Conservation (phyloP, 53 echinoderm and acorn worm genomes). For the Actinopyga echinites region DNA sequence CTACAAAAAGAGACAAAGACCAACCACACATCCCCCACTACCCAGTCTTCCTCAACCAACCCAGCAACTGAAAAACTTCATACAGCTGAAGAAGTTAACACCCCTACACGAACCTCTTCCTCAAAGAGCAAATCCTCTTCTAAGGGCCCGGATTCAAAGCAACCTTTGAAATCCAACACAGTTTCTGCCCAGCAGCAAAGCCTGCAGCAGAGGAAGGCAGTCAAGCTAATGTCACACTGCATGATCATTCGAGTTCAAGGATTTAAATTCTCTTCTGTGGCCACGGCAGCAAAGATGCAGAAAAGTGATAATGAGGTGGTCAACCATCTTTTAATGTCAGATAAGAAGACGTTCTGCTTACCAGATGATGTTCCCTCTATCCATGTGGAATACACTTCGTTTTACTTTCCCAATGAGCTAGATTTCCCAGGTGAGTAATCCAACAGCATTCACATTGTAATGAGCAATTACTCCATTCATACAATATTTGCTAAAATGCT, state of each 20-base stretch:
- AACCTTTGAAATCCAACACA: too few relatives aligned
- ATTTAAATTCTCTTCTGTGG: conserved; percentile 65
- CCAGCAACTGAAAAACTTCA: not conserved
- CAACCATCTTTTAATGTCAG: conserved; percentile 66
- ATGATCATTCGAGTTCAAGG: conserved; percentile 72
- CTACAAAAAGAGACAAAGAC: conserved; percentile 28
- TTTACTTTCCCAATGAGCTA: conserved; percentile 96
- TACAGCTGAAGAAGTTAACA: not conserved
- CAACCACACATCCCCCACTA: not conserved
- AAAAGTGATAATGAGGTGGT: not conserved
- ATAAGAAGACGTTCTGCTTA: conserved; percentile 89
- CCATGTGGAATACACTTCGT: conserved; percentile 94
- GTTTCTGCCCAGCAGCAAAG: not conserved
- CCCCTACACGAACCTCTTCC: not conserved
- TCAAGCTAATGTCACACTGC: conserved; percentile 90
- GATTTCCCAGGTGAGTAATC: conserved; percentile 93
- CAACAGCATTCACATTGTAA: too few relatives aligned
- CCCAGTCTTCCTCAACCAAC: not conserved
- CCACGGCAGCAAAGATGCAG: conserved; percentile 55
- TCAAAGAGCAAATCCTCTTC: too few relatives aligned
- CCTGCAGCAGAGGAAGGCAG: conserved; percentile 35
- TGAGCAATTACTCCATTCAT: too few relatives aligned
- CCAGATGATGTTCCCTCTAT: conserved; percentile 91
- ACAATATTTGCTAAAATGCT: too few relatives aligned
- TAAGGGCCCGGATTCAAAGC: too few relatives aligned